Evolutionary conservation across 2,797 vertebrate genomes (phyloP).

Genomic region (Pangasius larnaudii): DNA sequence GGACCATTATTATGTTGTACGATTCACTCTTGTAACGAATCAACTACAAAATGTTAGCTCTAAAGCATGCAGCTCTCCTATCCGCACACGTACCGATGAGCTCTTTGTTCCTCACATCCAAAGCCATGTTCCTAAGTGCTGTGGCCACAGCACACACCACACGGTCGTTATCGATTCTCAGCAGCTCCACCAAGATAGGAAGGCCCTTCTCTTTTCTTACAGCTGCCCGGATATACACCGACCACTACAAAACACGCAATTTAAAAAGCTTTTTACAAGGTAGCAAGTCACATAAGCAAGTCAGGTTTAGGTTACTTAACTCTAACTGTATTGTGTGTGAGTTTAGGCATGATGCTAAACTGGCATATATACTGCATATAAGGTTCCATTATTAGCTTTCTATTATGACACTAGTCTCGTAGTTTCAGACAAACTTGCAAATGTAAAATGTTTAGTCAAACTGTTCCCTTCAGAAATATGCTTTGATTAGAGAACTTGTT

Average conservation of each 20-base stretch:
- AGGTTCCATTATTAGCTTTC: neutral
- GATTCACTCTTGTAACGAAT: neutral
- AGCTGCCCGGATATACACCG: slow-evolving; percentile 94
- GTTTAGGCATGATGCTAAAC: neutral
- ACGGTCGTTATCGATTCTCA: slow-evolving; percentile 97
- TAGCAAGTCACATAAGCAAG: neutral
- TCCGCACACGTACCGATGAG: slow-evolving; percentile 85
- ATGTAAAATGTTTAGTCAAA: neutral
- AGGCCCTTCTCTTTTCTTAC: slow-evolving; percentile 98
- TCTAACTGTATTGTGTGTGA: neutral
- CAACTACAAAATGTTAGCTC: neutral
- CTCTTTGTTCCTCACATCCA: slow-evolving; percentile 98
- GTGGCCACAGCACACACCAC: slow-evolving; percentile 98
- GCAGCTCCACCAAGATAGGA: slow-evolving; percentile 94
- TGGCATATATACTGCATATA: neutral
- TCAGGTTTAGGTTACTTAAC: neutral
- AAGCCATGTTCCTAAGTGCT: slow-evolving; percentile 96
- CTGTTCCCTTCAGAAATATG: neutral
- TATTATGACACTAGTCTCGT: neutral
- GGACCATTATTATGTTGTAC: neutral
- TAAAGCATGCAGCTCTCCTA: neutral
- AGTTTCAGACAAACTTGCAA: neutral
- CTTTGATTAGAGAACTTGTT: neutral
- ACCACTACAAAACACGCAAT: slow-evolving; percentile 82
- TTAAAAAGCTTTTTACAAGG: neutral